Base-by-base conservation (phyloP, 2,888 invertebrate species). In the Plebejus argus region DNA sequence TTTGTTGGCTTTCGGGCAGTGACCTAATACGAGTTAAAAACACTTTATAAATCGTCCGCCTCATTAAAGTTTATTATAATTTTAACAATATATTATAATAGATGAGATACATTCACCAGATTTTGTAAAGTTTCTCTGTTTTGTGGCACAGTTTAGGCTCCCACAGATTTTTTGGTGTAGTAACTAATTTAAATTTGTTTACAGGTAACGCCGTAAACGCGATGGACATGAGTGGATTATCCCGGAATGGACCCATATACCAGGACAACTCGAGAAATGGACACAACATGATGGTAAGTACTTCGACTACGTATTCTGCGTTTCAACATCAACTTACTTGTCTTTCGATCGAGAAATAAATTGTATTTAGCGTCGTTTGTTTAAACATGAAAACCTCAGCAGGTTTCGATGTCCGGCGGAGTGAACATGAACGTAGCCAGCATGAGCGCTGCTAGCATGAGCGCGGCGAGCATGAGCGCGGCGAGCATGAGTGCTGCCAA, bases 241-340 rank as follows among this genome's bases (percentile, higher is more conserved):
- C 91, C 66, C 87, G 94, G 79, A 94, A 94, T 81, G 94, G 93
- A 84, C 93, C 93, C 79, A 93, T 93, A 80, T 94, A 93, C 81
- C 92, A 91, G 83, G 94, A 94, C 84, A 91, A 91, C 83, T 89
- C 93, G 15, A 85, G 94, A 79, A 93, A 92, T 80, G 94, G 91
- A 87, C 93, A 94, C 83, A 94, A 92, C 81, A 90, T 94, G 88
- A 94, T 94, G 94, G 94, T 91, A 83, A 85, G 83, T 77, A 58
- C 74, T 76, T 71, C 20, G 58, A 70, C 7, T 20, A n/a, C n/a
- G 75, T 20, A 1, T 61, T 20, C 49, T 49, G 15, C 39, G 4
- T 49, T 4, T 49, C 49, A 49, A 76, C n/a, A 20, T 18, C 35
- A 20, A 1, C 12, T 66, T 28, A 12, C 12, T 28, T 1, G 12